These are phyloP conservation scores for Tychaedon coryphoeus DNA, from an alignment of 2,113 vertebrate species.

Conservation along the genomic window DNA sequence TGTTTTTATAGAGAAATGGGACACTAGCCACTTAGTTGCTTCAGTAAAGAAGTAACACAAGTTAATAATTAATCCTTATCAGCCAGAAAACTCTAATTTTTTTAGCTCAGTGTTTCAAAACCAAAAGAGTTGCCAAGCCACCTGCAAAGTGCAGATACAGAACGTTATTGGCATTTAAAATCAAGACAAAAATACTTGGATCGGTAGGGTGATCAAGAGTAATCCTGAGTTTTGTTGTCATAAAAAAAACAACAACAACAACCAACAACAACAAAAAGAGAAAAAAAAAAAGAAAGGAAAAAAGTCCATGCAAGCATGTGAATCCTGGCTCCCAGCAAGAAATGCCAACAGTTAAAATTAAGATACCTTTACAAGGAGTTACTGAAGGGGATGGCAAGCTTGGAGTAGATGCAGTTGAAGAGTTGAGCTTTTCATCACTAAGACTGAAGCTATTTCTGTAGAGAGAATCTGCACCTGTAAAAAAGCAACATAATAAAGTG, in stretches of 20 bases:
- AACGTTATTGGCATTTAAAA: background rate
- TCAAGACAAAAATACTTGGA: background rate
- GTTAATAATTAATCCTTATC: background rate
- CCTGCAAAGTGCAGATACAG: background rate
- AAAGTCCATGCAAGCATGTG: background rate
- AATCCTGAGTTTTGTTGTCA: background rate
- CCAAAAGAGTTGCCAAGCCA: background rate
- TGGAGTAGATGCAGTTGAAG: conserved; percentile 76
- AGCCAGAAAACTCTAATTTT: background rate
- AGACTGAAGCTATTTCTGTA: conserved; percentile 91
- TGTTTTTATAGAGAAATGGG: background rate
- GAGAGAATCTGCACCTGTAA: conserved; percentile 88
- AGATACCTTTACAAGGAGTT: conserved; percentile 83
- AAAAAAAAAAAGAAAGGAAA: background rate
- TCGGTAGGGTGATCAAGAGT: background rate
- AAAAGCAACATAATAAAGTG: background rate
- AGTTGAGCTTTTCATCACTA: conserved; percentile 93
- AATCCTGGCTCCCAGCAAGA: background rate
- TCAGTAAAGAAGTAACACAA: background rate
- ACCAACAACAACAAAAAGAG: background rate
- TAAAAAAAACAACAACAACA: background rate
- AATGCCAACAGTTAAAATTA: background rate
- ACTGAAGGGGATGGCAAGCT: conserved; percentile 71
- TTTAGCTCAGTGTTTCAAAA: background rate
- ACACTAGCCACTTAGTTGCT: background rate